phyloP scores from a whole-genome alignment of 2,797 vertebrate genomes.

The Pelobates cultripes region DNA sequence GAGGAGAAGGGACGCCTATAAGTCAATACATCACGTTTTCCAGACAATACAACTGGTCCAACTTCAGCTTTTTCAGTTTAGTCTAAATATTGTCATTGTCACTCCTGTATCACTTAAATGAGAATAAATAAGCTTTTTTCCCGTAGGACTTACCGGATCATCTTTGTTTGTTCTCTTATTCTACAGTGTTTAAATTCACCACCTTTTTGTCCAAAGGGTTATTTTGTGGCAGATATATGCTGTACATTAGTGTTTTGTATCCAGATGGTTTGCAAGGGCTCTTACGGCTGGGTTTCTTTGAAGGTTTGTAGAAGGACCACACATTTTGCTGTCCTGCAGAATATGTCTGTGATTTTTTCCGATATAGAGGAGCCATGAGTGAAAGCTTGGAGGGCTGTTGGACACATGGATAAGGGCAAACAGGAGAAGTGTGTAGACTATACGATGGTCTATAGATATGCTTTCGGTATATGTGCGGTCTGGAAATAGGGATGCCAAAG shows the following conservation, averaged over 20 bases:
- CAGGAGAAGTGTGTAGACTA: neutral
- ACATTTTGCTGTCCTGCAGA: neutral
- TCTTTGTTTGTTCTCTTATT: too few relatives aligned
- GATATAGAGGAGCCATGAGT: constrained; percentile 21
- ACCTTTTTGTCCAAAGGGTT: neutral
- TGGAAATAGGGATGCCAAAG: constrained; percentile 10
- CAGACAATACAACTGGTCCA: too few relatives aligned
- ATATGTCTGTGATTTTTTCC: neutral
- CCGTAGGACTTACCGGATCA: too few relatives aligned
- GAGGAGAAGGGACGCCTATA: too few relatives aligned
- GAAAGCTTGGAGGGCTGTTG: neutral
- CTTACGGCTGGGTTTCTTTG: neutral
- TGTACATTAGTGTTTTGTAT: constrained; percentile 11
- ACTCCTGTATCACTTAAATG: too few relatives aligned
- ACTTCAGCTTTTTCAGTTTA: too few relatives aligned
- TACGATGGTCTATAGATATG: neutral
- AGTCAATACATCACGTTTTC: too few relatives aligned
- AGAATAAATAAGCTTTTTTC: too few relatives aligned
- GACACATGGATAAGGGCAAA: constrained; percentile 24
- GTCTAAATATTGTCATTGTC: too few relatives aligned
- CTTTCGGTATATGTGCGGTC: neutral
- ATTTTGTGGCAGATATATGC: constrained; percentile 2
- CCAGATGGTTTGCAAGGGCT: neutral
- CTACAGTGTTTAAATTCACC: too few relatives aligned
- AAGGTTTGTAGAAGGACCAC: neutral